A percentile compares a stretch with the other conserved stretches of the same genome.
These are phyloP conservation scores for Acanthiza pusilla DNA, from an alignment of 2,797 vertebrate species.

Conservation along the genomic window DNA sequence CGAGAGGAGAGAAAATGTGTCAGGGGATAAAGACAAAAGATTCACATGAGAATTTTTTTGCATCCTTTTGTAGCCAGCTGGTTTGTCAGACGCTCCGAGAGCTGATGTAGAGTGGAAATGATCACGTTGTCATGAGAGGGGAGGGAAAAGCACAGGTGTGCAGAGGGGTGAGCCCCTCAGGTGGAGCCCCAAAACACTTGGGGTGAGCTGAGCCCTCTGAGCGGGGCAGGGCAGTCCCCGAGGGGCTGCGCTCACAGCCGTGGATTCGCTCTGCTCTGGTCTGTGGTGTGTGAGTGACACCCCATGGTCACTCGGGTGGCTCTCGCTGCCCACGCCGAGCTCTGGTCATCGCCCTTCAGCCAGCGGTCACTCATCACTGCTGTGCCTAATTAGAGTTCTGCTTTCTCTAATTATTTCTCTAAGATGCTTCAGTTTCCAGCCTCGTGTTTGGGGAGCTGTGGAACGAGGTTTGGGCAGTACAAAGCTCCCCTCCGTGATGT, in stretches of 20 bases:
- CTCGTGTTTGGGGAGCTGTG: rapidly evolving
- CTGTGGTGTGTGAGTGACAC: constrained; percentile 29
- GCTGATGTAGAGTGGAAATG: rapidly evolving
- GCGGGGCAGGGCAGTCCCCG: not conserved
- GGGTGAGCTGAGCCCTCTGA: not conserved
- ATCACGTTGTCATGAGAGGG: rapidly evolving
- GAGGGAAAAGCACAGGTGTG: rapidly evolving
- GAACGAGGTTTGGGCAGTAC: not conserved
- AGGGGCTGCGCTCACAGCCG: not conserved
- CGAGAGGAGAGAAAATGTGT: not conserved
- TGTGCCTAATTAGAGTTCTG: rapidly evolving
- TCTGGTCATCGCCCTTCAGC: rapidly evolving
- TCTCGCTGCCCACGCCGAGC: rapidly evolving
- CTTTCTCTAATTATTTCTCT: not conserved
- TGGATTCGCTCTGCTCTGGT: rapidly evolving
- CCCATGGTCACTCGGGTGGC: not conserved
- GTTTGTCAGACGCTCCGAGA: not conserved
- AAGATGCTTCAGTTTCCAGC: rapidly evolving
- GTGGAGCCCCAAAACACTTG: rapidly evolving
- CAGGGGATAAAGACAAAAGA: not conserved
- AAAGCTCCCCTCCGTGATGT: not conserved
- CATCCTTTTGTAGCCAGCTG: not conserved
- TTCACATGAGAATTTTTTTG: not conserved
- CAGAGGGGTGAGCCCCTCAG: not conserved
- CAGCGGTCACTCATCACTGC: rapidly evolving